Base-by-base conservation (phyloP, 2,113 vertebrate species). In the Chascanopsetta lugubris region DNA sequence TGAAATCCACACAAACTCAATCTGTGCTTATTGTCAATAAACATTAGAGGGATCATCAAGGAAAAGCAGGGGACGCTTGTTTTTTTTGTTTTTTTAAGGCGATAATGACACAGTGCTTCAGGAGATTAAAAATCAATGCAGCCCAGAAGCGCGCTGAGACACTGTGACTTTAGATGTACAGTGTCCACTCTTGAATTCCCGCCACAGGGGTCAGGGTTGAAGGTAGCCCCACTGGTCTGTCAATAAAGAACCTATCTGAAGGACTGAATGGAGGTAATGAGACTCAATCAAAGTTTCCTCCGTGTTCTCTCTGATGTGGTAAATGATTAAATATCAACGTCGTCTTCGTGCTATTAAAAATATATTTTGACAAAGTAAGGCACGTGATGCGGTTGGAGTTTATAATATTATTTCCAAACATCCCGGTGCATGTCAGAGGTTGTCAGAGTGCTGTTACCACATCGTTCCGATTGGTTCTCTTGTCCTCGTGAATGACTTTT, bases 111-210 rank as follows among this genome's bases (percentile, higher is more conserved):
- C 43, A 72, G 58, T 50, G 66, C 66, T 84, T 80, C 20, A 56
- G 55, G 53, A 81, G 58, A 91, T 83, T 75, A 77, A 72, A 86
- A 81, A 80, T 90, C 85, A 83, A 89, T 90, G 53, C 15, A 72
- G 56, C 69, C 53, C 49, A 61, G 53, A 30, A 24, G 26, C 79
- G 66, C 27, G 24, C 32, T 66, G 40, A 59, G 45, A 60, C 20
- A 77, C 55, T 13, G 49, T 62, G 25, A 67, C 26, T 55, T 29
- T 8, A 50, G 42, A 55, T 49, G 34, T 60, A 60, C 55, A 53
- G 15, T 51, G 50, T 61, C 74, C 62, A 55, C 13, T 62, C 59
- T 34, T 59, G 18, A 18, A 29, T 60, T 56, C 57, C 27, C 1
- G 6, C 8, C 17, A 3, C 21, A 29, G 38, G 67, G 40, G 65